Percentiles rank a stretch among this genome's conserved stretches.
These are phyloP conservation scores for Andricus quercusramuli DNA, from an alignment of 2,888 invertebrate genomes.

Conservation along the genomic window DNA sequence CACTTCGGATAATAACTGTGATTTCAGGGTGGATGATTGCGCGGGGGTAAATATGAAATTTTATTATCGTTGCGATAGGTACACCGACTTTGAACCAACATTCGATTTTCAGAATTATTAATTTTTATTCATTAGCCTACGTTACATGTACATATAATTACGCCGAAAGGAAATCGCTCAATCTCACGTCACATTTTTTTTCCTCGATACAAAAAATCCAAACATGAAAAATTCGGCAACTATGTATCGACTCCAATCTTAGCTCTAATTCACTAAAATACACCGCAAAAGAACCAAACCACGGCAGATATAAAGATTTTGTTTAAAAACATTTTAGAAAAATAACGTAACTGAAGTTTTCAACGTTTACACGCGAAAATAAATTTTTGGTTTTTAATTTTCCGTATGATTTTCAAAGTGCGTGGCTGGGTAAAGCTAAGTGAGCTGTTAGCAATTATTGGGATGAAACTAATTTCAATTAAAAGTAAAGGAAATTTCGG, in stretches of 20 bases:
- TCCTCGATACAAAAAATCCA: conserved; percentile 35
- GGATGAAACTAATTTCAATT: too few relatives aligned
- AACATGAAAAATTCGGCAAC: conserved; percentile 33
- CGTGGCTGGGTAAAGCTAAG: too few relatives aligned
- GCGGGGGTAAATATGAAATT: neutral
- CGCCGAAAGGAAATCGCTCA: conserved; percentile 14
- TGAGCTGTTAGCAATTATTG: too few relatives aligned
- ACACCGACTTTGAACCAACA: conserved; percentile 30
- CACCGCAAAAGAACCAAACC: conserved; percentile 13
- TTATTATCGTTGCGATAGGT: conserved; percentile 24
- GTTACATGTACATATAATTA: conserved; percentile 32
- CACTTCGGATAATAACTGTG: conserved; percentile 10
- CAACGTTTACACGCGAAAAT: too few relatives aligned
- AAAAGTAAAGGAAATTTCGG: too few relatives aligned
- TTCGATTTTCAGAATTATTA: conserved; percentile 22
- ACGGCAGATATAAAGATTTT: neutral
- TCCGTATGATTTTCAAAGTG: too few relatives aligned
- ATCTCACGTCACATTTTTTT: conserved; percentile 1
- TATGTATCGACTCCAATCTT: conserved; percentile 16
- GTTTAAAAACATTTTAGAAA: neutral
- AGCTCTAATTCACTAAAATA: neutral
- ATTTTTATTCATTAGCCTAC: conserved; percentile 30
- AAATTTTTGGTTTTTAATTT: too few relatives aligned
- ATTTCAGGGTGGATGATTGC: conserved; percentile 1
- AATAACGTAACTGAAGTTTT: too few relatives aligned